These are phyloP conservation scores for Sinodicranocentrus sp. DNA, from an alignment of 2,888 invertebrate genomes.

Conservation along the genomic window DNA sequence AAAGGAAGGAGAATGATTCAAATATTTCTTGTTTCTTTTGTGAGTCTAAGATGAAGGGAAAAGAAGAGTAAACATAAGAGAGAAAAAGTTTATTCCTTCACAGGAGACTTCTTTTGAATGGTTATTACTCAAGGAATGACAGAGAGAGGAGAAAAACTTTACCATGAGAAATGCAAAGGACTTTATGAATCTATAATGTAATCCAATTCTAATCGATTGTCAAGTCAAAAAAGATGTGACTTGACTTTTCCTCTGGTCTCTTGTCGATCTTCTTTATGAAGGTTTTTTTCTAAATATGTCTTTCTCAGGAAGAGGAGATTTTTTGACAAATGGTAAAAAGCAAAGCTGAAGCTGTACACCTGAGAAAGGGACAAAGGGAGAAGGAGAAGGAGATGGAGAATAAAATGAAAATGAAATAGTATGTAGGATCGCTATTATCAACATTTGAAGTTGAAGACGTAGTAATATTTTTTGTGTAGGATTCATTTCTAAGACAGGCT, in stretches of 20 bases:
- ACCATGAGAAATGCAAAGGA: conserved; percentile 53
- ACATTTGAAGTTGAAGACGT: too few relatives aligned
- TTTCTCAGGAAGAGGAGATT: too few relatives aligned
- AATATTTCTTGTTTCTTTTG: background rate
- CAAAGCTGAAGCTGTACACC: too few relatives aligned
- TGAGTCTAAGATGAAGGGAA: background rate
- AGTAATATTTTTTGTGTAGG: too few relatives aligned
- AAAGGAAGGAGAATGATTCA: background rate
- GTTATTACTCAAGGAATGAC: conserved; percentile 48
- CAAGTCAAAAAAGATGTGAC: conserved; percentile 66
- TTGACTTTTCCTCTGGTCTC: conserved; percentile 37
- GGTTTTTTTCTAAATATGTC: background rate
- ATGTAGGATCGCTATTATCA: too few relatives aligned
- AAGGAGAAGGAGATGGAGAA: conserved; percentile 40
- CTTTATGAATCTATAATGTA: conserved; percentile 62
- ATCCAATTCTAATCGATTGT: conserved; percentile 71
- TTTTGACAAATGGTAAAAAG: conserved; percentile 2
- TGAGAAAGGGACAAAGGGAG: background rate
- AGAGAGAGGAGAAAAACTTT: conserved; percentile 10
- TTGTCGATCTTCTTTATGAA: background rate
- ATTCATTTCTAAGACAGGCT: too few relatives aligned
- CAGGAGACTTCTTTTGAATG: conserved; percentile 47
- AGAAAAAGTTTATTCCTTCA: conserved; percentile 38
- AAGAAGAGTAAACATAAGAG: conserved; percentile 8
- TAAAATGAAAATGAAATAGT: conserved; percentile 68